phyloP scores from a whole-genome alignment of 2,797 vertebrate genomes.

The Dicrostonyx torquatus region DNA sequence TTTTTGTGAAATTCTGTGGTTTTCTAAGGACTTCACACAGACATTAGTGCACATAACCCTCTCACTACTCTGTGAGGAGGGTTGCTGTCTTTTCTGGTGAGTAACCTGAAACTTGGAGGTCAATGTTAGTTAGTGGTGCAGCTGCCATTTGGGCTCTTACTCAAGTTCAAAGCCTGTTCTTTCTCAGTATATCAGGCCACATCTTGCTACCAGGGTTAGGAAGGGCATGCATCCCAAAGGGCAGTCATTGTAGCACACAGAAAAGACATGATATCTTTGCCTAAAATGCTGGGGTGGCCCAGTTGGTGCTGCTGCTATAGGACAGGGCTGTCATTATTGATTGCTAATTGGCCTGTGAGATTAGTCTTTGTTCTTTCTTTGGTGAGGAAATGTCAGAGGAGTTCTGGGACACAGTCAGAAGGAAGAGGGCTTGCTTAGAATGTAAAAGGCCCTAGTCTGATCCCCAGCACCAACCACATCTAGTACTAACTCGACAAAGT shows the following conservation, averaged over 20 bases:
- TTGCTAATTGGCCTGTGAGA: not conserved
- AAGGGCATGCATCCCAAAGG: not conserved
- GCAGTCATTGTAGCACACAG: not conserved
- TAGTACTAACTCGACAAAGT: not conserved
- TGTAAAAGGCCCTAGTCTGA: not conserved
- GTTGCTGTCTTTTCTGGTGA: not conserved
- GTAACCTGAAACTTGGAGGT: not conserved
- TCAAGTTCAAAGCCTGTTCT: constrained; percentile 3
- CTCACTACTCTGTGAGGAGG: not conserved
- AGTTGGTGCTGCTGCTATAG: not conserved
- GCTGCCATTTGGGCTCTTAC: not conserved
- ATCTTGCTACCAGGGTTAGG: not conserved
- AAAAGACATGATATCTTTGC: not conserved
- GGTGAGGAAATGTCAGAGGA: not conserved
- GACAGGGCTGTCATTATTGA: not conserved
- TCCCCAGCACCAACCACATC: not conserved
- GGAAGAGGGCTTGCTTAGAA: not conserved
- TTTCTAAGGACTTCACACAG: not conserved
- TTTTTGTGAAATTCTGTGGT: not conserved
- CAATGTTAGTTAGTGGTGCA: not conserved
- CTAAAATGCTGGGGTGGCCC: not conserved
- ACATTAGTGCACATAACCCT: not conserved
- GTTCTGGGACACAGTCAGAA: not conserved
- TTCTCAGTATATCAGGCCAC: not conserved
- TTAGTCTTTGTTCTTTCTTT: not conserved